Conservation (phyloP, 2,113 vertebrate species). For the Calyptomena viridis region DNA sequence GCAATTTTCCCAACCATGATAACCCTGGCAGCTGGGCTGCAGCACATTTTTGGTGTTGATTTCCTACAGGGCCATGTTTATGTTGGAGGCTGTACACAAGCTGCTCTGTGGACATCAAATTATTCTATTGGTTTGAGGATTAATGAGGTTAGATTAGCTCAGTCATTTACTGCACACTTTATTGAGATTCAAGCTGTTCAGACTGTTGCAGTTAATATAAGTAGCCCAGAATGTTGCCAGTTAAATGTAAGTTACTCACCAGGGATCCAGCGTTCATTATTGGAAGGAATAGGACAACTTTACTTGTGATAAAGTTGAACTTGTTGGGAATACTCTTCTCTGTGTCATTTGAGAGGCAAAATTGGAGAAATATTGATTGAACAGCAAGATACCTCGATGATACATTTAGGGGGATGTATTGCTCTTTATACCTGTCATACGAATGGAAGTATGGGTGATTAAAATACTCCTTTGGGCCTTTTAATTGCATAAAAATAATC, state of each 20-base stretch:
- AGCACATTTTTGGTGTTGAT: not conserved
- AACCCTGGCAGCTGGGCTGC: not conserved
- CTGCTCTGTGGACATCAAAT: conserved; percentile 59
- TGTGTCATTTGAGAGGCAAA: not conserved
- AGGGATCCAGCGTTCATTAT: conserved; percentile 68
- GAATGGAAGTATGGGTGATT: not conserved
- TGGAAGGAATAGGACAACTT: conserved; percentile 57
- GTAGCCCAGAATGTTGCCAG: conserved; percentile 69
- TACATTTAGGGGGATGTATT: not conserved
- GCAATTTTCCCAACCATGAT: conserved; percentile 16
- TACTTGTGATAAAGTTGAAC: conserved; percentile 31
- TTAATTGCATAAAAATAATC: not conserved
- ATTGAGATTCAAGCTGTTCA: conserved; percentile 77
- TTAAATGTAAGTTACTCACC: conserved; percentile 74
- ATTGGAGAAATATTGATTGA: not conserved
- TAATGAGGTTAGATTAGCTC: conserved; percentile 78
- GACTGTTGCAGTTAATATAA: conserved; percentile 63
- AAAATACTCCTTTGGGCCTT: not conserved
- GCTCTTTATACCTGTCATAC: not conserved
- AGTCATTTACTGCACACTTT: conserved; percentile 72
- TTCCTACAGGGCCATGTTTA: conserved; percentile 56
- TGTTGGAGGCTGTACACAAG: conserved; percentile 36
- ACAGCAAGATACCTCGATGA: rapidly evolving
- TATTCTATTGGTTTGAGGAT: conserved; percentile 69
- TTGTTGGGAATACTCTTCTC: not conserved